These are phyloP conservation scores for Hiodon alosoides DNA, from an alignment of 2,113 vertebrate genomes.

Conservation along the genomic window DNA sequence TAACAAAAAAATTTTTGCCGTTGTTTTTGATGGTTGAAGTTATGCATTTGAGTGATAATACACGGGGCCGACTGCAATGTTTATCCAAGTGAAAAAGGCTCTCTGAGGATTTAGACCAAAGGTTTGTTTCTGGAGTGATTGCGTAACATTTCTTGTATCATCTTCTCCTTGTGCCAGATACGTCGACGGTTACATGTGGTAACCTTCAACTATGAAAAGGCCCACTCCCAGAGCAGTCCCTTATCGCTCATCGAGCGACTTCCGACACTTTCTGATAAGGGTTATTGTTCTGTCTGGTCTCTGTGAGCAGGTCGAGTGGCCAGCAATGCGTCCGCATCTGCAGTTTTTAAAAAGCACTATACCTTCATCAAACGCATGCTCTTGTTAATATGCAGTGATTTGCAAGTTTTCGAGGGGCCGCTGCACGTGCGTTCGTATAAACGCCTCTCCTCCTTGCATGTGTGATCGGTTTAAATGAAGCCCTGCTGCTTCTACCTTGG, in stretches of 20 bases:
- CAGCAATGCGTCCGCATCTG: too few species aligned
- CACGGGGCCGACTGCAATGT: not conserved
- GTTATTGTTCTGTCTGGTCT: not conserved
- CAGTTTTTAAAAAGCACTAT: too few species aligned
- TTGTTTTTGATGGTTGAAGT: not conserved
- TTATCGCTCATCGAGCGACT: slow-evolving; percentile 4
- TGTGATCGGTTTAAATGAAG: not conserved
- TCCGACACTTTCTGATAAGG: not conserved
- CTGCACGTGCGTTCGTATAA: not conserved
- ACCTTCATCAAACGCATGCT: too few species aligned
- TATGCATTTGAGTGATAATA: not conserved
- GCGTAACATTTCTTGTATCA: slow-evolving; percentile 30
- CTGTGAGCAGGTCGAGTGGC: not conserved
- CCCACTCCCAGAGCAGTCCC: slow-evolving; percentile 8
- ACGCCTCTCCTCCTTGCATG: not conserved
- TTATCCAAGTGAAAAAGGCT: slow-evolving; percentile 4
- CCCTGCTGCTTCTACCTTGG: not conserved
- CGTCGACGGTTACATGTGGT: not conserved
- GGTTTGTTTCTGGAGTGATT: slow-evolving; percentile 19
- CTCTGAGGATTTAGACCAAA: not conserved
- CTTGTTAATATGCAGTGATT: not conserved
- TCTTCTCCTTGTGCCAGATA: slow-evolving; percentile 11
- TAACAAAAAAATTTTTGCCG: slow-evolving; percentile 7
- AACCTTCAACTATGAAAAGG: slow-evolving; percentile 4
- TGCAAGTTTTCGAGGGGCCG: not conserved